These are phyloP conservation scores for Rhabdomys dilectus DNA, from an alignment of 2,113 vertebrate genomes.

Conservation along the genomic window DNA sequence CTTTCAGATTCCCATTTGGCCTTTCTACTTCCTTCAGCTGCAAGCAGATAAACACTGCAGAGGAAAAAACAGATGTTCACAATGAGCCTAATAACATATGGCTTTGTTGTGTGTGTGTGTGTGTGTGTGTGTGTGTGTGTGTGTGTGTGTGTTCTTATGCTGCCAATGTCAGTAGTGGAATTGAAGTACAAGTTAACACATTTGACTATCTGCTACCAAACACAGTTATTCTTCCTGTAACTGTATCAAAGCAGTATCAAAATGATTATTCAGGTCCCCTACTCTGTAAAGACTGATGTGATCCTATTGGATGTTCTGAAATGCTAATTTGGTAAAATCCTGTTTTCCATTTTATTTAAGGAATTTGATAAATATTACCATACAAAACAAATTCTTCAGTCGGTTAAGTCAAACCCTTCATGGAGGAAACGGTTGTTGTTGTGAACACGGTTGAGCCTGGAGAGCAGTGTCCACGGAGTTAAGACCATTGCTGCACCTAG, in stretches of 20 bases:
- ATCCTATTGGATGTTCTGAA: slow-evolving; percentile 48
- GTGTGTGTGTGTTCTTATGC: not conserved
- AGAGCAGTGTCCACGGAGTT: not conserved
- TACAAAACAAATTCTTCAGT: slow-evolving; percentile 32
- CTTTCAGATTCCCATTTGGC: slow-evolving; percentile 64
- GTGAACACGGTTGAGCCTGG: not conserved
- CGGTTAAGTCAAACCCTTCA: slow-evolving; percentile 19
- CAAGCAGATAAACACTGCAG: slow-evolving; percentile 53
- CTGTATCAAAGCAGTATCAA: slow-evolving; percentile 44
- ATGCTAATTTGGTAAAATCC: slow-evolving; percentile 51
- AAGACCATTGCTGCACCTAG: not conserved
- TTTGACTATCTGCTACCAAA: slow-evolving; percentile 39
- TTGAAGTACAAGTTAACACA: slow-evolving; percentile 39
- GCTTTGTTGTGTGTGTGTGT: not conserved
- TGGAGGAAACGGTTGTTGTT: slow-evolving; percentile 43
- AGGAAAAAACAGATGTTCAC: not conserved
- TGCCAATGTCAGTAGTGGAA: not conserved
- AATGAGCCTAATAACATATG: slow-evolving; percentile 38
- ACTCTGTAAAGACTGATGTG: slow-evolving; percentile 41
- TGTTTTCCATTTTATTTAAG: slow-evolving; percentile 56
- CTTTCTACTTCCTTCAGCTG: slow-evolving; percentile 58
- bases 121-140: slow-evolving; percentile 17
- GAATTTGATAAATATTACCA: not conserved
- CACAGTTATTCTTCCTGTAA: slow-evolving; percentile 49
- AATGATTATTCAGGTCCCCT: slow-evolving; percentile 35